These are phyloP conservation scores for Tuberolachnus salignus DNA, from an alignment of 2,888 invertebrate genomes.

Conservation along the genomic window DNA sequence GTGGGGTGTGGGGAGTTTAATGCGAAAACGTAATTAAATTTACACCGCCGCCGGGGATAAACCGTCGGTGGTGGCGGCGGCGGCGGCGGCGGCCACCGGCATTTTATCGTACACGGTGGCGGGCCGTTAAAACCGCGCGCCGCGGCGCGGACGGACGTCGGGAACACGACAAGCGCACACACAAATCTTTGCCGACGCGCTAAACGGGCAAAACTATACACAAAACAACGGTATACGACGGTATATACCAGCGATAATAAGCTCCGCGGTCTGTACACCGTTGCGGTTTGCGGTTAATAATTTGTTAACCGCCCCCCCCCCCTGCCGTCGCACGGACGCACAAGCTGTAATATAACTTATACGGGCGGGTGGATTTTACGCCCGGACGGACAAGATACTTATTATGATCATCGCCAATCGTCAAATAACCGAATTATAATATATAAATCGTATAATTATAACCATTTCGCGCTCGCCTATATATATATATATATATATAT, in stretches of 20 bases:
- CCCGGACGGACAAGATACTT: no score
- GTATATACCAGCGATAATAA: background rate
- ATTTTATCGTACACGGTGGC: background rate
- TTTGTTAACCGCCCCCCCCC: background rate
- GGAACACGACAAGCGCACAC: background rate
- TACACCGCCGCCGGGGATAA: conserved; percentile 10
- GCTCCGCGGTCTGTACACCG: background rate
- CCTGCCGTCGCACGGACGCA: no score
- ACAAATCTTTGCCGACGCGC: background rate
- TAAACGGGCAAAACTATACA: background rate
- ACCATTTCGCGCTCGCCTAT: no score
- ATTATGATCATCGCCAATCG: no score
- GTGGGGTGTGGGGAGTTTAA: background rate
- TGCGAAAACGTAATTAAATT: conserved; percentile 43
- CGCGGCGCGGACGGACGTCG: background rate
- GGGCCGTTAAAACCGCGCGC: background rate
- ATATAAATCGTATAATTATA: no score
- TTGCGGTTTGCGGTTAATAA: conserved; percentile 27
- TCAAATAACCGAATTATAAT: no score
- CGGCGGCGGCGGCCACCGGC: background rate
- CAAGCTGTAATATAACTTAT: no score
- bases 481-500: no score
- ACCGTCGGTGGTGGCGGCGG: background rate
- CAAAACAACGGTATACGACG: background rate
- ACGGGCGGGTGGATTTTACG: no score